A percentile compares a stretch with the other conserved stretches of the same genome.
Evolutionary conservation across 2,113 vertebrate genomes (phyloP).

Genomic region (Microtus pennsylvanicus): DNA sequence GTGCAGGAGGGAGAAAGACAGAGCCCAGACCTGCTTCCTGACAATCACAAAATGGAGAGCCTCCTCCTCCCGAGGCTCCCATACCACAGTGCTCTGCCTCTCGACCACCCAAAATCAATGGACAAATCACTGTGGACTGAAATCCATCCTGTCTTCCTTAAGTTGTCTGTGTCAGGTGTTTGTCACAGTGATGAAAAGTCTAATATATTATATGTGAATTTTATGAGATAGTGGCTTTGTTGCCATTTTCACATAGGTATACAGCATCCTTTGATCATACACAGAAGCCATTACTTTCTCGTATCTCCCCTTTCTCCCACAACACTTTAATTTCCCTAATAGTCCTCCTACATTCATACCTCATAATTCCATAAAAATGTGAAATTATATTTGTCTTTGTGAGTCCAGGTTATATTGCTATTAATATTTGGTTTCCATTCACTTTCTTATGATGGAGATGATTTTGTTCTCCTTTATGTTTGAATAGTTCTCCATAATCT

Average conservation of each 20-base stretch:
- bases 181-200: neutral
- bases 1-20: neutral
- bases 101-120: neutral
- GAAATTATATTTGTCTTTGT: too few relatives aligned
- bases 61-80: too few relatives aligned
- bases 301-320: too few relatives aligned
- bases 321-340: neutral
- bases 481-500: neutral
- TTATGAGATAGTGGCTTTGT: neutral
- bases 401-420: neutral
- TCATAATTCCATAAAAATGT: neutral
- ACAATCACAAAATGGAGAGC: neutral
- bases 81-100: neutral
- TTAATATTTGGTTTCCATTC: neutral
- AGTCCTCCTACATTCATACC: neutral
- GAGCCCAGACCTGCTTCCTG: neutral
- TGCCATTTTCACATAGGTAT: neutral
- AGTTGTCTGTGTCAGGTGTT: neutral
- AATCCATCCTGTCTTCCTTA: neutral
- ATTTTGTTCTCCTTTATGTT: neutral
- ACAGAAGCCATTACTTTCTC: too few relatives aligned
- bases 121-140: neutral
- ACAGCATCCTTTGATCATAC: neutral
- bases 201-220: neutral
- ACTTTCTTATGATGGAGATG: neutral